Base-by-base conservation (phyloP, 2,888 invertebrate species). In the Mythimna ferrago region DNA sequence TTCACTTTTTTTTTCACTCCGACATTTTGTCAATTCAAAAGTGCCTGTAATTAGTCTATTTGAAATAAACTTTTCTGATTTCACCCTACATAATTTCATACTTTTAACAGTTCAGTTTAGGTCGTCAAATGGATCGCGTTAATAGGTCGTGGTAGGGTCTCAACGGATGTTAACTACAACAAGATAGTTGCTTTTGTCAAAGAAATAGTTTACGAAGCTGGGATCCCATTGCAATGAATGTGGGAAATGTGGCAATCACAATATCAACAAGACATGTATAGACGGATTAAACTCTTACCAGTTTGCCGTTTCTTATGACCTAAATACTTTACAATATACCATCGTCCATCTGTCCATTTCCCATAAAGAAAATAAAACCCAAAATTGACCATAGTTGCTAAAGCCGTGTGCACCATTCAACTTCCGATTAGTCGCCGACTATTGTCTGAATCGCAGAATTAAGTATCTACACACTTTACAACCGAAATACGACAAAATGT, bases 401-500 rank as follows among this genome's bases (percentile, higher is more conserved):
- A 51, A 70, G 71, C 74, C 63, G 65, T 70, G 54, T 56, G 32
- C 48, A 51, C 69, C 58, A 84, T 85, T 82, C 75, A 84, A 69
- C 58, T 32, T n/a, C 51, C 56, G 84, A 82, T 82, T 85, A 86
- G 82, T 74, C 35, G 69, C 64, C 67, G 48, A 74, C 56, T 73
- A 68, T 71, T 76, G 48, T 76, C 73, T 71, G 71, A 53, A 76
- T 71, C 53, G 32, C 69, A 72, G 74, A 84, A 86, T 77, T 76
- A 77, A 71, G 64, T 62, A 48, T 0, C n/a, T 74, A 73, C 60
- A 56, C 56, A 54, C 21, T 54, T 26, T 63, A 19, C 32, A 10
- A 63, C 32, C 9, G 9, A 66, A 66, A 77, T 65, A 35, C 62
- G 56, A 82, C 78, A 82, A 75, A 85, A 64, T 44, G 62, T 60